Evolutionary conservation across 2,888 invertebrate genomes (phyloP).

Genomic region (Ichneumon xanthorius): DNA sequence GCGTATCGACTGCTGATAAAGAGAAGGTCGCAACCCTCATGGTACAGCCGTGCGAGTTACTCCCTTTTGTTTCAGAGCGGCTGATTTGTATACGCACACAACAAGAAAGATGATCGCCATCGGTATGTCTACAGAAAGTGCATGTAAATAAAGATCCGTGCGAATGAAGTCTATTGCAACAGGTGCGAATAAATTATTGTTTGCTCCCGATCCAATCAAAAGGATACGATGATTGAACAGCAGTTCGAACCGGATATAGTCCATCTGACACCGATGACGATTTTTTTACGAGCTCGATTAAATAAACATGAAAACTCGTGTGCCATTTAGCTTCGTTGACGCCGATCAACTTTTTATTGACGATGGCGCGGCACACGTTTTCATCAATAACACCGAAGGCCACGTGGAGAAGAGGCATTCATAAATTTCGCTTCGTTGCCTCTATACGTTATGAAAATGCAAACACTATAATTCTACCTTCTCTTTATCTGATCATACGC

Average conservation of each 20-base stretch:
- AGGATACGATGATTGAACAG: neutral
- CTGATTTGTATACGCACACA: neutral
- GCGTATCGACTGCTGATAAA: neutral
- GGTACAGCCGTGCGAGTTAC: neutral
- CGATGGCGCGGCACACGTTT: neutral
- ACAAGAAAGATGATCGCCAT: neutral
- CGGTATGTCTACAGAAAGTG: neutral
- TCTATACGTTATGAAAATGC: neutral
- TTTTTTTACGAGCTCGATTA: neutral
- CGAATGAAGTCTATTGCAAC: neutral
- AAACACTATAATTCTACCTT: neutral
- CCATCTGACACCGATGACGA: neutral
- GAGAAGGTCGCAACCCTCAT: neutral
- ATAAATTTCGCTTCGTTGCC: slow-evolving; percentile 1
- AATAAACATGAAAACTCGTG: neutral
- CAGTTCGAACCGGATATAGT: neutral
- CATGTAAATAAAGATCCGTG: neutral
- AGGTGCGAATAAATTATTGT: neutral
- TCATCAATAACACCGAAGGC: neutral
- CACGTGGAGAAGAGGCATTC: neutral
- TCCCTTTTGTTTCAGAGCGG: neutral
- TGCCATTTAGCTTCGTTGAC: neutral
- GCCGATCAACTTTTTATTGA: neutral
- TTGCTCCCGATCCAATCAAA: neutral
- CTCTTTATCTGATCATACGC: neutral